phyloP scores from a whole-genome alignment of 1,140 invertebrate genomes.

The Scaptomyza montana region DNA sequence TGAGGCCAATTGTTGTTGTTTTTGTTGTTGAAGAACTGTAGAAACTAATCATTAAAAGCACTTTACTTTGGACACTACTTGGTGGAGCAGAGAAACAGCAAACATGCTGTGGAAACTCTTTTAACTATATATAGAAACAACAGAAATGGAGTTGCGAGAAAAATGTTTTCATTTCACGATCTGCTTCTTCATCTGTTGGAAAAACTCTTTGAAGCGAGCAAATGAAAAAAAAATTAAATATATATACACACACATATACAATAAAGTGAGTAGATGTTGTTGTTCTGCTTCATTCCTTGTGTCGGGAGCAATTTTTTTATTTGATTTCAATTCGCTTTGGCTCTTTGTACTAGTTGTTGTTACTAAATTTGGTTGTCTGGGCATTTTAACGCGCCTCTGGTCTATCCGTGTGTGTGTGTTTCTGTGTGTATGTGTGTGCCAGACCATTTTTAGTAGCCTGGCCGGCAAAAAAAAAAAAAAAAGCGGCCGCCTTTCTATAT shows the following conservation, averaged over 20 bases:
- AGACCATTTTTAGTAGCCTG: slow-evolving; percentile 77
- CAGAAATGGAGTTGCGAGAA: slow-evolving; percentile 50
- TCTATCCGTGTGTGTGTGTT: slow-evolving; percentile 25
- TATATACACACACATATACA: too few relatives aligned
- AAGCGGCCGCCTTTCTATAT: slow-evolving; percentile 53
- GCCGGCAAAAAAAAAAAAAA: slow-evolving; percentile 41
- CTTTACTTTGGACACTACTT: slow-evolving; percentile 40
- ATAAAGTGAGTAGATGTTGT: neutral
- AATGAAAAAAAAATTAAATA: too few relatives aligned
- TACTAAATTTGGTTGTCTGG: slow-evolving; percentile 81
- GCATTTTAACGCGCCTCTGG: slow-evolving; percentile 61
- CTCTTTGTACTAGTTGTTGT: slow-evolving; percentile 50
- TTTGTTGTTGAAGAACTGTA: slow-evolving; percentile 20
- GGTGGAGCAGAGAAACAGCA: slow-evolving; percentile 38
- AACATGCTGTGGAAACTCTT: slow-evolving; percentile 13
- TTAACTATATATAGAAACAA: slow-evolving; percentile 66
- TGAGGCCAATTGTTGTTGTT: slow-evolving; percentile 52
- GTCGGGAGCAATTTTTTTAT: slow-evolving; percentile 58
- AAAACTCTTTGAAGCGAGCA: slow-evolving; percentile 63
- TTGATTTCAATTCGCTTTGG: slow-evolving; percentile 74
- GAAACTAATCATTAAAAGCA: slow-evolving; percentile 70
- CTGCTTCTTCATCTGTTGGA: slow-evolving; percentile 10
- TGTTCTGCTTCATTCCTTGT: neutral
- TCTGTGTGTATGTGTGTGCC: slow-evolving; percentile 43
- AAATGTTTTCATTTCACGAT: slow-evolving; percentile 20